Base-by-base conservation (phyloP, 2,888 invertebrate species). In the Andrena trimmerana region DNA sequence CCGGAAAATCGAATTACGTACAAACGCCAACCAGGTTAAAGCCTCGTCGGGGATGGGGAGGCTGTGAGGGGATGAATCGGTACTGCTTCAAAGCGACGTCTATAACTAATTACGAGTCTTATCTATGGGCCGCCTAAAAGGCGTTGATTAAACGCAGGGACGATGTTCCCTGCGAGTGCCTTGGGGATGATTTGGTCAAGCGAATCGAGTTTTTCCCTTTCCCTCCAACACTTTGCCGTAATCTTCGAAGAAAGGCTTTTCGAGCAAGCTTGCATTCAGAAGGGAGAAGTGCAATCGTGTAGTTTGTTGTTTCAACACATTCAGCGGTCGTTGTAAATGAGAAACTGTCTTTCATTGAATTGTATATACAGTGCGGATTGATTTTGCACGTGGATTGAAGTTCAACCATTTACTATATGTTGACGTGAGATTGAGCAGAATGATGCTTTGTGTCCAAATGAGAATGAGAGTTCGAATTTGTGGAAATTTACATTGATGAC, bases 1-100 rank as follows among this genome's bases (percentile, higher is more conserved):
- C 75, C 72, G 89, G 88, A 89, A 87, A 89, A 88, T 89, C 83
- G 81, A 87, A 89, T 88, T 89, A 88, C 74, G 60, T 72, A 62
- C 78, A 83, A 88, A 78, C 81, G 87, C 67, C 29, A 77, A 65
- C 74, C 74, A 48, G 77, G 70, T 77, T 83, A 74, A 73, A 80
- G 71, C 74, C 75, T 69, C 48, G 50, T 2, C 31, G 8, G 33
- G 54, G 60, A 36, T 52, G 50, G 60, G 10, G 54, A 29, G 31
- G 50, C 69, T 20, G 50, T 6, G 24, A 0, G 67, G 57, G 57
- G 65, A 16, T 59, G 78, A 69, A 66, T 60, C 65, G 83, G 27
- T 62, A 72, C 60, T 48, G 78, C 70, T 74, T 89, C 86, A 89
- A 86, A 89, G 88, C 76, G 74, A 86, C 80, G 80, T 87, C 78